A percentile compares a stretch with the other conserved stretches of the same genome.
Conservation (phyloP, 2,797 vertebrate genomes). For the Pangasius mekongensis region DNA sequence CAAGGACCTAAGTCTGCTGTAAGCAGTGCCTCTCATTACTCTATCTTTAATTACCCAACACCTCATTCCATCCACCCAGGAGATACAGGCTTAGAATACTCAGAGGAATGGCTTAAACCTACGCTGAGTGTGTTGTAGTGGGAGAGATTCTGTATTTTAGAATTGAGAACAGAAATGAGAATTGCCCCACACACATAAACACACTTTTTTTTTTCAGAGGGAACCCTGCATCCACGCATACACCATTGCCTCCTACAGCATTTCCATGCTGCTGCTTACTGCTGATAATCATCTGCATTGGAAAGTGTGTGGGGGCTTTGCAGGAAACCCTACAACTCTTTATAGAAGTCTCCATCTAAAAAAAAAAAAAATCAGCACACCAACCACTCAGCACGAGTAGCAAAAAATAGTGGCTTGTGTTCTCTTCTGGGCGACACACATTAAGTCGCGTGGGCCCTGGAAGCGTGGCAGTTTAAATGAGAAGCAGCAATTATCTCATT, state of each 20-base stretch:
- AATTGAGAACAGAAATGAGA: slow-evolving; percentile 30
- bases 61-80: slow-evolving; percentile 74
- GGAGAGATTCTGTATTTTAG: not conserved
- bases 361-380: slow-evolving; percentile 30
- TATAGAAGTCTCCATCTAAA: slow-evolving; percentile 45
- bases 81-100: slow-evolving; percentile 46
- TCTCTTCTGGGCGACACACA: slow-evolving; percentile 22
- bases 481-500: slow-evolving; percentile 51
- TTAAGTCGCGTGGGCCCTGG: not conserved
- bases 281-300: slow-evolving; percentile 58
- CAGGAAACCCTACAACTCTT: slow-evolving; percentile 59
- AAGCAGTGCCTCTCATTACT: slow-evolving; percentile 80
- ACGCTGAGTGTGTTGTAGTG: slow-evolving; percentile 18
- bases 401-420: slow-evolving; percentile 26
- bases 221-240: slow-evolving; percentile 72
- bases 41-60: slow-evolving; percentile 83
- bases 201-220: slow-evolving; percentile 74
- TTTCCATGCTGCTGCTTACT: slow-evolving; percentile 71
- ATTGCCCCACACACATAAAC: slow-evolving; percentile 35
- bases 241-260: slow-evolving; percentile 62
- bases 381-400: slow-evolving; percentile 18
- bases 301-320: slow-evolving; percentile 59
- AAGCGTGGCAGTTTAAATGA: slow-evolving; percentile 58
- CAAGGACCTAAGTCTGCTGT: slow-evolving; percentile 74
- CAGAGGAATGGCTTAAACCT: slow-evolving; percentile 34